These are phyloP conservation scores for Tholera decimalis DNA, from an alignment of 2,888 invertebrate genomes.

Conservation along the genomic window DNA sequence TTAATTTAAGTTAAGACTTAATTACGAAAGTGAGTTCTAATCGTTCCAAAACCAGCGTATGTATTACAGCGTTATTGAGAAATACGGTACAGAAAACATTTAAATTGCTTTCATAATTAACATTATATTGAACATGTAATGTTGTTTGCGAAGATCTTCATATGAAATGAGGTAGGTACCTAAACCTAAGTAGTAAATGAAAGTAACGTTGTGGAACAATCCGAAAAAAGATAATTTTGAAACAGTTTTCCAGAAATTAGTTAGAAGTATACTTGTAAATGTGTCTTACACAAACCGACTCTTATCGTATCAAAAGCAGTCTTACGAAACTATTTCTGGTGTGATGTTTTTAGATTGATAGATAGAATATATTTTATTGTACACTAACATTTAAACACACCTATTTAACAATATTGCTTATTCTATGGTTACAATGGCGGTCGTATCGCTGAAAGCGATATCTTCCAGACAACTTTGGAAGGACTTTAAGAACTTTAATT, in stretches of 20 bases:
- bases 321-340: too few relatives aligned
- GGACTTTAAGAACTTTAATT: too few relatives aligned
- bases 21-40: not conserved
- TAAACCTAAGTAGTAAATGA: not conserved
- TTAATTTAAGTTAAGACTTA: not conserved
- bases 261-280: constrained; percentile 18
- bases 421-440: too few relatives aligned
- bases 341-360: too few relatives aligned
- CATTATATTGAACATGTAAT: too few relatives aligned
- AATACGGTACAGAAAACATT: not conserved
- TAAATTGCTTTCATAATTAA: not conserved
- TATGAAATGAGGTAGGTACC: too few relatives aligned
- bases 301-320: constrained; percentile 31
- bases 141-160: not conserved
- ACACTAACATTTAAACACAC: too few relatives aligned
- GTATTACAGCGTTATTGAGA: not conserved
- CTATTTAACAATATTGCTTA: too few relatives aligned
- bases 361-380: too few relatives aligned
- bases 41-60: not conserved
- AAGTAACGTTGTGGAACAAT: not conserved
- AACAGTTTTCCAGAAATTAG: not conserved
- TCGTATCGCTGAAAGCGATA: too few relatives aligned
- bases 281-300: constrained; percentile 14
- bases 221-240: constrained; percentile 1
- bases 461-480: too few relatives aligned